Percentiles rank a stretch among this genome's conserved stretches.
These are phyloP conservation scores for Leptopilina myrica DNA, from an alignment of 2,888 invertebrate species.

Conservation along the genomic window DNA sequence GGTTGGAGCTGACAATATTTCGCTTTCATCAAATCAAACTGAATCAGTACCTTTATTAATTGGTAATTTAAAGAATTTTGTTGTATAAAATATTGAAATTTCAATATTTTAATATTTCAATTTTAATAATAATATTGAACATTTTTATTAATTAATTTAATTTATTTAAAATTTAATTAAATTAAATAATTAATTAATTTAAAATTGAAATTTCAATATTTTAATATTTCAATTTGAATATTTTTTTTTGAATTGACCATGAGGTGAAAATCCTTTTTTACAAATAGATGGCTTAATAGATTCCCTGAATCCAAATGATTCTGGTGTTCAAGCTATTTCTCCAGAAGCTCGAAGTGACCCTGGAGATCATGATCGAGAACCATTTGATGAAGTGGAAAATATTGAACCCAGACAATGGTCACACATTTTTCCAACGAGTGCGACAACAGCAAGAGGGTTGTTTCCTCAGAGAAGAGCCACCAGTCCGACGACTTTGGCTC, in stretches of 20 bases:
- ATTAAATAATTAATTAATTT: no score
- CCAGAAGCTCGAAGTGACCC: slow-evolving; percentile 33
- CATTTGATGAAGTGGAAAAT: slow-evolving; percentile 66
- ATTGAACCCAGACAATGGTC: slow-evolving; percentile 67
- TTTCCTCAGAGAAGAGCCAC: slow-evolving; percentile 54
- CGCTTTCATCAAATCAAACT: slow-evolving; percentile 44
- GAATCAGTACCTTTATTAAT: slow-evolving; percentile 47
- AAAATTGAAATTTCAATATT: background rate
- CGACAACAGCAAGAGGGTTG: slow-evolving; percentile 56
- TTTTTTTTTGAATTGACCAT: background rate
- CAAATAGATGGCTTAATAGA: slow-evolving; percentile 1
- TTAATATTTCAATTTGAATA: no score
- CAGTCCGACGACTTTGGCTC: slow-evolving; percentile 60
- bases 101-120: no score
- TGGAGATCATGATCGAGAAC: slow-evolving; percentile 58
- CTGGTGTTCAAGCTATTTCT: slow-evolving; percentile 33
- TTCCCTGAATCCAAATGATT: slow-evolving; percentile 49
- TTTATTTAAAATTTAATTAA: no score
- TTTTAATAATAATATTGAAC: no score
- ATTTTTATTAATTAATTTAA: no score
- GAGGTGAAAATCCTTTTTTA: background rate
- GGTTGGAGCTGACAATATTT: slow-evolving; percentile 45
- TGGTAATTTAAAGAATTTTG: slow-evolving; percentile 40
- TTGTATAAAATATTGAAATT: background rate
- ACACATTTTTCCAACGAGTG: slow-evolving; percentile 49